Evolutionary conservation across 2,797 vertebrate genomes (phyloP), one percentile per base, ranked within the genome.

Genomic region (Xerus rutilus): DNA sequence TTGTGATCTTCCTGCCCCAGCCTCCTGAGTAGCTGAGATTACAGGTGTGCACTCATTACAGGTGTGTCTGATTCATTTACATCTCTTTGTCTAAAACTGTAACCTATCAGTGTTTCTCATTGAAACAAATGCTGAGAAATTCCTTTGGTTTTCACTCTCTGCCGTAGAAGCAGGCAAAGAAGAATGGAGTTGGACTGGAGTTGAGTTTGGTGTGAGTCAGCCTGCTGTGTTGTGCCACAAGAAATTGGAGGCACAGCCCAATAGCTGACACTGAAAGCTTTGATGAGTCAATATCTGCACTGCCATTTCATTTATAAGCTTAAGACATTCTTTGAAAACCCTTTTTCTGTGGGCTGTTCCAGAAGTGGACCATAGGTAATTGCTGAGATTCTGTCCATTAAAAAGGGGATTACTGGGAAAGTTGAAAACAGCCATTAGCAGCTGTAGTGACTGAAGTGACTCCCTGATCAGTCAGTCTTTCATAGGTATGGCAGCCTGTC

Each of bases 371-470:
- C 18, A n/a, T 52, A 65, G 47, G 64, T 89, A 86, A 74, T 86
- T 78, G 18, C 74, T 64, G 47, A 76, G 47, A 90, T 76, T 88
- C 83, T 64, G 49, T 91, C 87, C 87, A 25, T 94, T 91, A 65
- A 32, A 89, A 87, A 62, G 12, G 13, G 3, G 49, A 86, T 91
- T 73, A 47, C 28, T 57, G 65, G 76, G 18, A 62, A 70, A 65
- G 59, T 57, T 54, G 69, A 28, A 59, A 18, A 5, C 43, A 62
- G n/a, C 43, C n/a, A 54, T 70, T 59, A 82, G 54, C 62, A 47
- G 45, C 39, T 39, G 39, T 39, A 39, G 39, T 78, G 45, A 17
- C 32, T 70, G 59, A 59, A 7, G 21, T 47, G 77, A 78, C 84
- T 88, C 89, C 52, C 47, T 77, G 45, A 25, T 67, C 23, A 43